Conservation (phyloP, 2,888 invertebrate species). For the Conistra vaccinii region DNA sequence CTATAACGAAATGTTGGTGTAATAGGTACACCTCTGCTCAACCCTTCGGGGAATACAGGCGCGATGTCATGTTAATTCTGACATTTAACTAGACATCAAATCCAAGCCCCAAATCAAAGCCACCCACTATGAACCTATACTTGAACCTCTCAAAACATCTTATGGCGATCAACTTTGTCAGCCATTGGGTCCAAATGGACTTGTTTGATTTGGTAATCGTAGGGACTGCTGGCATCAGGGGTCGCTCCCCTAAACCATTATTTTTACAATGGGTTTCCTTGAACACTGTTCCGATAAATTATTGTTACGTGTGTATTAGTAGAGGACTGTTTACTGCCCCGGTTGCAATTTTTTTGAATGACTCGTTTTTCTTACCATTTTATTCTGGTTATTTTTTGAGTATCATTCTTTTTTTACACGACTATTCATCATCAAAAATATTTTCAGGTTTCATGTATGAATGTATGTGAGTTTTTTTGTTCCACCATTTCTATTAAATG, state of each 20-base stretch:
- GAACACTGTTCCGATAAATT: constrained; percentile 56
- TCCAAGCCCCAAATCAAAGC: background rate
- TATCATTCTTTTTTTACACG: no score
- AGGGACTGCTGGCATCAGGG: constrained; percentile 36
- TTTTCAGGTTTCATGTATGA: no score
- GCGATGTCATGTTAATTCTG: no score
- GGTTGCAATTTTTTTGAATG: background rate
- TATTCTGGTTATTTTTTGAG: background rate
- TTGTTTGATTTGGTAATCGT: constrained; percentile 61
- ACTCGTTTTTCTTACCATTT: background rate
- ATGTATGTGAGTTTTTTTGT: no score
- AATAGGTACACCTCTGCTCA: no score
- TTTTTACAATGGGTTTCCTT: constrained; percentile 60
- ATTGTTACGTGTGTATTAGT: constrained; percentile 56
- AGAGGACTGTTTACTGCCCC: background rate
- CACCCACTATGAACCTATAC: background rate
- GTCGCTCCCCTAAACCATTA: constrained; percentile 63
- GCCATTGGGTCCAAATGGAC: constrained; percentile 49
- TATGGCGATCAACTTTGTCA: constrained; percentile 32
- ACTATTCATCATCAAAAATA: no score
- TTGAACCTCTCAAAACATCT: constrained; percentile 4
- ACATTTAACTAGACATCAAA: background rate
- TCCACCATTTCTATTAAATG: no score
- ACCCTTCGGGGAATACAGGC: no score
- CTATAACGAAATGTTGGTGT: no score